Base-by-base conservation (phyloP, 2,888 invertebrate genomes). In the Chromoteleia sp. region DNA sequence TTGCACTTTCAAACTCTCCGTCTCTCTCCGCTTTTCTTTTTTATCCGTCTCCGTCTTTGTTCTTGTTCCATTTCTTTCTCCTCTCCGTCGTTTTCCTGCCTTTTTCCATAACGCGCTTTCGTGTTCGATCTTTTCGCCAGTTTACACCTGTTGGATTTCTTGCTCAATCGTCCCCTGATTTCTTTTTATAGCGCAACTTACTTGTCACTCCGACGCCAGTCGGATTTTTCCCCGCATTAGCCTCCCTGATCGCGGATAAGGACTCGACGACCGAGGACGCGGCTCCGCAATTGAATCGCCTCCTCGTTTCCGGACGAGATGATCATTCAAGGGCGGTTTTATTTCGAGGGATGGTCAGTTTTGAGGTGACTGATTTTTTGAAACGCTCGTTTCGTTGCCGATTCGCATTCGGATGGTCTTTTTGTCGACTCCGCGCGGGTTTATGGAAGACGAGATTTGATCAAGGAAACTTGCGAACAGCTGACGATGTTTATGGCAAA, bases 91-190 rank as follows among this genome's bases (percentile, higher is more conserved):
- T 65, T 81, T 75, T 65, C 29, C 76, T 81, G 84, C 79, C 67
- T 85, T 84, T 76, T 84, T 84, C 81, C 84, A 81, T 80, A 84
- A 85, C 85, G 83, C 84, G 83, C 84, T 87, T 85, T 85, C 82
- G 82, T 85, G 85, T 84, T 87, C 88, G 84, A 87, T 87, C 88
- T 89, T 88, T 88, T 88, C 86, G 84, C 87, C 85, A 87, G 89
- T 89, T 90, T 91, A 87, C 91, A 91, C 91, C 91, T 91, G 91
- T 91, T 91, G 91, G 88, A 91, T 87, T 87, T 87, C 85, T 85
- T 80, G 84, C 86, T 85, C 86, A 74, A 85, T 84, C 84, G 81
- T 68, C 61, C 83, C 83, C 84, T 85, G 86, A 86, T 70, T 86
- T 87, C 83, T 84, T 83, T 81, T 81, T 79, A 70, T 84, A 54